Evolutionary conservation across 2,113 vertebrate species (phyloP), one percentile per base, ranked within the genome.

Genomic region (Indri indri): DNA sequence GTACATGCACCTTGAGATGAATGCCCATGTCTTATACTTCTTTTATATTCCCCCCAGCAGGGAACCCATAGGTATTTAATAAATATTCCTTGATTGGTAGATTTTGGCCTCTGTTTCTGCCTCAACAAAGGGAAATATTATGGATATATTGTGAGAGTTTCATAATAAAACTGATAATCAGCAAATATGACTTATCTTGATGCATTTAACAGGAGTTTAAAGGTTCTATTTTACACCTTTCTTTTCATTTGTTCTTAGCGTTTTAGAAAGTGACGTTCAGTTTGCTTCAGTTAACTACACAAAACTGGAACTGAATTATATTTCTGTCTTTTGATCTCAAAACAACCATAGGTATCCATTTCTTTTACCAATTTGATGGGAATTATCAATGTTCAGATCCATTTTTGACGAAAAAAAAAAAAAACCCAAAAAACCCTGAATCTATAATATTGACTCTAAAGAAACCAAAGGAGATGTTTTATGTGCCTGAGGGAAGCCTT

Each of bases 321-420:
- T 45, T 94, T 92, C 16, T 94, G 37, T 70, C 86, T 94, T n/a
- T 94, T 85, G 34, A 86, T 85, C 57, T 88, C 20, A 84, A 57
- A 95, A 81, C 9, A 73, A 30, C 18, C 2, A 30, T 61, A 74
- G 18, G n/a, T 83, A 6, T 57, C 16, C 57, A 71, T 82, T 47
- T 89, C 32, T 54, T 73, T 90, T 37, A 50, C 18, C 34, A 61
- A 32, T 89, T 85, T 63, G 34, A 83, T 89, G 73, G 3, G 59
- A 91, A 74, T 68, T 73, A 93, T 91, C n/a, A 83, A 86, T 52
- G 73, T 96, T 89, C 42, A 22, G 18, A 37, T 66, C 6, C 32
- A 37, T 80, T 97, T 84, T 27, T 65, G 25, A 14, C 34, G 12
- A 13, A 68, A 76, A 50, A 73, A 54, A 57, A 85, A 9, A 40